Base-by-base conservation (phyloP, 1,140 invertebrate genomes). In the Gonioctena quinquepunctata region DNA sequence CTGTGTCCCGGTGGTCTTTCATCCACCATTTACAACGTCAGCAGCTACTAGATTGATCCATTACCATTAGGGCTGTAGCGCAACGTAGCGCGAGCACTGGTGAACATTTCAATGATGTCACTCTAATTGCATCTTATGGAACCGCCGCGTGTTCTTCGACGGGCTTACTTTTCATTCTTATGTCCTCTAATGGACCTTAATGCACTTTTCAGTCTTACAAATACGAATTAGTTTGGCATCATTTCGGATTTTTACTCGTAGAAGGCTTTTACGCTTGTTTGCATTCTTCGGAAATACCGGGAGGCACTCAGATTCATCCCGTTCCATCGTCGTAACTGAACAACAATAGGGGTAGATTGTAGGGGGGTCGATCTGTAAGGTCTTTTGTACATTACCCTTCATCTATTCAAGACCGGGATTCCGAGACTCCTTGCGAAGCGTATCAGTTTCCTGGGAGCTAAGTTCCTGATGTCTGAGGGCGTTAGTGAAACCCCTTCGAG, bases 91-190 rank as follows among this genome's bases (percentile, higher is more conserved):
- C 52, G 28, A 61, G 59, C 59, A 61, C 22, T 42, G 27, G 70
- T 65, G 71, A 68, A 63, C 67, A 73, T 73, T 73, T 73, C 71
- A 73, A 68, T 73, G 71, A 73, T 73, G 71, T 73, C 71, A 73
- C 64, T 73, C 67, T 69, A 73, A 73, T 73, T 73, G 71, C 68
- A 63, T 73, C 71, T 73, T 73, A 73, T 69, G 63, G 71, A 69
- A 68, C 66, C 65, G 66, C 64, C 70, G 59, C 64, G 66, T n/a
- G n/a, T n/a, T 72, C 60, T 64, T 73, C 67, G 66, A 26, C 63
- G 22, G 60, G 59, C 56, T 68, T 68, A 68, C 70, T 68, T 72
- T 72, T 72, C 70, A 72, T 72, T 72, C 66, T 68, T 64, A 54
- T 48, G 50, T 25, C 64, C 48, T 62, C 67, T 73, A 73, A 73